Evolutionary conservation across 2,888 invertebrate species (phyloP), one percentile per base, ranked within the genome.

Genomic region (Macrosoma leucophasiata): DNA sequence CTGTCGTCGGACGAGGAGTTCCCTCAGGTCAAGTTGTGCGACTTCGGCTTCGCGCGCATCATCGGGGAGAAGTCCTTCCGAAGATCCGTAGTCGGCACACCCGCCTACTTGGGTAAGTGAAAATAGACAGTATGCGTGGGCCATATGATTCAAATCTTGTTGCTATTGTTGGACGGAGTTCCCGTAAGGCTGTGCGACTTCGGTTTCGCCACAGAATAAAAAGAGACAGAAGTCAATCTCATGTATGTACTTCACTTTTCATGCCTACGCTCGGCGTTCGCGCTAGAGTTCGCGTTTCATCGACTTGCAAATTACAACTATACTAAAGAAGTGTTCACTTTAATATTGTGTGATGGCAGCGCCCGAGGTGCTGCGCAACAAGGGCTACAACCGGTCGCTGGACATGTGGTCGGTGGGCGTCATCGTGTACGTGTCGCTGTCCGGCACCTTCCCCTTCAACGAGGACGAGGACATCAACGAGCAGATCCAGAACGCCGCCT

Each of bases 351-450:
- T n/a, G n/a, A n/a, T 10, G 3, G n/a, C 57, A 92, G 98, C 99
- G 10, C 99, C 99, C 0, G 98, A 99, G 78, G 98, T 99, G 6
- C 86, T 99, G 20, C 90, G 98, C 48, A 98, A 98, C 84, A 98
- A 98, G 75, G 98, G 98, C 17, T 99, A 99, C 85, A 99, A 99
- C 78, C 90, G 98, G 2, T 98, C 98, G 0, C 84, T 99, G 61
- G 99, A 99, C 78, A 99, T 99, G 98, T 99, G 98, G 99, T 97
- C 97, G 60, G 98, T 98, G 29, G 99, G 99, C 15, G 99, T 99
- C 2, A 98, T 99, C 55, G 93, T 99, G 46, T 99, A 99, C 78
- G 99, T 99, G 29, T 97, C 97, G 44, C 86, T 99, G 25, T 97
- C 97, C 55, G 99, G 98, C 43, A 99, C 98, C 0, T 99, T 99